These are phyloP conservation scores for Sclerurus mexicanus DNA, from an alignment of 2,113 vertebrate species.

Conservation along the genomic window DNA sequence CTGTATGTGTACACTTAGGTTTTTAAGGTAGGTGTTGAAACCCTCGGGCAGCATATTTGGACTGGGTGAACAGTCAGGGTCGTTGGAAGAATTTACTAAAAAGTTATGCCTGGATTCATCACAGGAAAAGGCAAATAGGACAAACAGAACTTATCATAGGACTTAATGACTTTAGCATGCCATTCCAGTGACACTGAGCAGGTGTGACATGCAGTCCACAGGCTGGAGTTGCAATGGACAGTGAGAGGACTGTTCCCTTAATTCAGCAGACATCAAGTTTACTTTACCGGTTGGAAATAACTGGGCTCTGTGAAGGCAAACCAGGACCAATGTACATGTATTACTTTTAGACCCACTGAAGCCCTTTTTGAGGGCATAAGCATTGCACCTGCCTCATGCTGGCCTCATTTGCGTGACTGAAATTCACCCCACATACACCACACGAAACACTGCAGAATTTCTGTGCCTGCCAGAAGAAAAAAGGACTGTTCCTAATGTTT, in stretches of 20 bases:
- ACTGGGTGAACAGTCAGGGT: not conserved
- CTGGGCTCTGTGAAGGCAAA: not conserved
- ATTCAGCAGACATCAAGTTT: not conserved
- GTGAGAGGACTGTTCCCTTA: not conserved
- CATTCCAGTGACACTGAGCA: not conserved
- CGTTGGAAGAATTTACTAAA: not conserved
- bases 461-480: not conserved
- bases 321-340: not conserved
- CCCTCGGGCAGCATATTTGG: not conserved
- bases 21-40: not conserved
- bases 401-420: not conserved
- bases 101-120: not conserved
- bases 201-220: not conserved
- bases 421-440: conserved; percentile 13
- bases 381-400: not conserved
- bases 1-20: not conserved
- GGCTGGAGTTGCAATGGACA: not conserved
- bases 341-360: not conserved
- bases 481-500: conserved; percentile 29
- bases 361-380: not conserved
- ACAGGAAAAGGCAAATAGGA: not conserved
- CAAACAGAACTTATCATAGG: not conserved
- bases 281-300: not conserved
- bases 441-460: conserved; percentile 25
- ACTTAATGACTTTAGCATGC: not conserved